A percentile compares a stretch with the other conserved stretches of the same genome.
phyloP scores from a whole-genome alignment of 2,113 vertebrate species.

The Notarius lentiginosus region DNA sequence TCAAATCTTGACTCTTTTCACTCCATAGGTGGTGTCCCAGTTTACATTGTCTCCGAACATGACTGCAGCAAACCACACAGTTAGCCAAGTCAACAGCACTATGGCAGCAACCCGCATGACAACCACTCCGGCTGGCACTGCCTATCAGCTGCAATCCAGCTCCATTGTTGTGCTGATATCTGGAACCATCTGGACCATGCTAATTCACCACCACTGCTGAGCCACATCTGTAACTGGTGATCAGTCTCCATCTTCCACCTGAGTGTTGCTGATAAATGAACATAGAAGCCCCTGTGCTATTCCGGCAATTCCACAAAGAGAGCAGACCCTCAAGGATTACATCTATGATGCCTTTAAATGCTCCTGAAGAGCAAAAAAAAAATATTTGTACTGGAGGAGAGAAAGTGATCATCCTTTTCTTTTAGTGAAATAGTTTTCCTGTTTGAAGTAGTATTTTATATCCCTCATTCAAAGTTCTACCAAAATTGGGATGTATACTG shows the following conservation, averaged over 20 bases:
- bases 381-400: not conserved
- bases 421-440: not conserved
- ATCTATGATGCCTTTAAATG: not conserved
- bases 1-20: not conserved
- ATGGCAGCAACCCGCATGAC: conserved; percentile 58
- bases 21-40: conserved; percentile 61
- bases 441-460: not conserved
- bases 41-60: conserved; percentile 49
- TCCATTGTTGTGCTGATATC: conserved; percentile 59
- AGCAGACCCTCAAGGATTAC: conserved; percentile 4
- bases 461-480: not conserved
- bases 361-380: not conserved
- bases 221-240: not conserved
- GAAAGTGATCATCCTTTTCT: not conserved
- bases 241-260: not conserved
- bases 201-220: conserved; percentile 68
- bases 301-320: not conserved
- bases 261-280: not conserved
- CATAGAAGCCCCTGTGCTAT: not conserved
- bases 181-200: conserved; percentile 57
- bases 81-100: conserved; percentile 49
- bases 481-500: not conserved
- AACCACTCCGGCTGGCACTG: conserved; percentile 38
- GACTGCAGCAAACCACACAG: conserved; percentile 59
- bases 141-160: conserved; percentile 56